Conservation (phyloP, 2,888 invertebrate species). For the Pristionchus fissidentatus region DNA sequence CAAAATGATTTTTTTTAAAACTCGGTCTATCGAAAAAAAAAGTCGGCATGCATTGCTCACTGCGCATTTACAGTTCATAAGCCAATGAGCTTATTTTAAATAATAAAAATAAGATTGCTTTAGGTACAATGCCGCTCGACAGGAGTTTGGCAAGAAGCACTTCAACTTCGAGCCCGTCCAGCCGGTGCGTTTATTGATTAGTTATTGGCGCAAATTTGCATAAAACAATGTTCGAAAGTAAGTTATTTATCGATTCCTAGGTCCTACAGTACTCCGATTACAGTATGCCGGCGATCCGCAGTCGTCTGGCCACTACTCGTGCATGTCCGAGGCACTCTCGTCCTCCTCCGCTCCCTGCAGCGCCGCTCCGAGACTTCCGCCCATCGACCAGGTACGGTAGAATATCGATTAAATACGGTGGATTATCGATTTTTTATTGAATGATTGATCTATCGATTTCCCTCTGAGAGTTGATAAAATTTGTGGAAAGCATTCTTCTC, state of each 20-base stretch:
- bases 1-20: too few species aligned
- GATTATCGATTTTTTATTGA: too few species aligned
- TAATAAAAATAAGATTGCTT: neutral
- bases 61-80: too few species aligned
- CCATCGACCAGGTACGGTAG: neutral
- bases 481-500: too few species aligned
- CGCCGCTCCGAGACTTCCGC: neutral
- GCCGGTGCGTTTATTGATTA: neutral
- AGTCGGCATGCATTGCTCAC: too few species aligned
- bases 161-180: slow-evolving; percentile 56
- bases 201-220: neutral
- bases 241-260: too few species aligned
- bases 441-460: neutral
- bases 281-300: neutral
- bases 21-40: too few species aligned
- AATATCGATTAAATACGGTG: neutral
- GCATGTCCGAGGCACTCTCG: slow-evolving; percentile 17
- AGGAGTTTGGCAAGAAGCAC: slow-evolving; percentile 60
- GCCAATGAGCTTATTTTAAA: too few species aligned
- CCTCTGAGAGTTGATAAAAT: too few species aligned
- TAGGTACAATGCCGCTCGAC: slow-evolving; percentile 49
- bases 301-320: slow-evolving; percentile 23
- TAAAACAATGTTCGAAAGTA: too few species aligned
- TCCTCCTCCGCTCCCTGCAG: slow-evolving; percentile 13
- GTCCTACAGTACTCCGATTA: neutral